Conservation (phyloP, 2,113 vertebrate species). For the Rhineura floridana region DNA sequence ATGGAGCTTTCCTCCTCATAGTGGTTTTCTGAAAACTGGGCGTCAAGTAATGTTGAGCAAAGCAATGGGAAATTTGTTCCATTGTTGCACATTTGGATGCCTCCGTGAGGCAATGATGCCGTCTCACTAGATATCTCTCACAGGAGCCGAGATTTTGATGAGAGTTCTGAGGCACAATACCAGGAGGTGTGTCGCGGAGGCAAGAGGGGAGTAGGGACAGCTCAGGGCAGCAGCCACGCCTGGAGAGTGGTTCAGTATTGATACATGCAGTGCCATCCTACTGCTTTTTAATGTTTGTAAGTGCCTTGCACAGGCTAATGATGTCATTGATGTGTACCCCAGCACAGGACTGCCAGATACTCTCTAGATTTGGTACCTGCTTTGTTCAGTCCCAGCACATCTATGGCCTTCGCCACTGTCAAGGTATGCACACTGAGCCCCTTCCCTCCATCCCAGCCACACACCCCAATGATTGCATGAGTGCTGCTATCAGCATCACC, state of each 20-base stretch:
- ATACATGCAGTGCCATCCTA: no score
- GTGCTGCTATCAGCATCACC: neutral
- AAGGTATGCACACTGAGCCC: neutral
- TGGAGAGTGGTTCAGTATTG: neutral
- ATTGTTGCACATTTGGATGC: neutral
- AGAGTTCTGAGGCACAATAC: neutral
- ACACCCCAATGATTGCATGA: neutral
- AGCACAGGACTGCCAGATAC: neutral
- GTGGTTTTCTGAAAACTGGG: neutral
- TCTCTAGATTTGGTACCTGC: neutral
- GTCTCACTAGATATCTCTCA: neutral
- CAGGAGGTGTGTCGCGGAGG: neutral
- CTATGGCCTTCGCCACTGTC: neutral
- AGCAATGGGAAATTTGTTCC: neutral
- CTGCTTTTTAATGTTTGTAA: neutral
- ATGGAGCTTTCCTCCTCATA: neutral
- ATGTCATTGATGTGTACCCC: neutral
- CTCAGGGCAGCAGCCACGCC: neutral
- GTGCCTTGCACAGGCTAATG: neutral
- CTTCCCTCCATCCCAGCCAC: neutral
- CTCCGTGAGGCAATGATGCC: neutral
- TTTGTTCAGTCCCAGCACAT: neutral
- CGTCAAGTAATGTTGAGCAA: neutral
- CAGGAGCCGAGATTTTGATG: neutral
- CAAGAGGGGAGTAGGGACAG: neutral